Percentiles rank a stretch among this genome's conserved stretches.
Conservation (phyloP, 2,113 vertebrate species). For the Ceyx cyanopectus region DNA sequence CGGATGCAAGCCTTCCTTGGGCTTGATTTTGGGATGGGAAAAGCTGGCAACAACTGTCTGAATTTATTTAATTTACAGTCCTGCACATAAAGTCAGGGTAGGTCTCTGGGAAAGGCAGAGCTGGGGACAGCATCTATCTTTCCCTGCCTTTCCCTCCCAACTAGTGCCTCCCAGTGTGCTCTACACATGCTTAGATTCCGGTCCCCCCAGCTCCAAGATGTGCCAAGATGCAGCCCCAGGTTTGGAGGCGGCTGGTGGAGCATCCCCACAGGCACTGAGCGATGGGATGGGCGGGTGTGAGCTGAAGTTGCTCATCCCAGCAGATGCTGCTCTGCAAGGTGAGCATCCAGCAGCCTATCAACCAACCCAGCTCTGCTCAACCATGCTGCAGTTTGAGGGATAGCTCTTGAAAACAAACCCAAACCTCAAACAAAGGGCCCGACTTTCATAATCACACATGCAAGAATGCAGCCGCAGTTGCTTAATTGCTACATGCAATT, state of each 20-base stretch:
- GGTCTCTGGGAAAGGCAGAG: neutral
- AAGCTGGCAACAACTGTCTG: neutral
- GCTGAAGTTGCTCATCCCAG: neutral
- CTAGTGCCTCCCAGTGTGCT: neutral
- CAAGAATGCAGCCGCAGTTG: slow-evolving; percentile 69
- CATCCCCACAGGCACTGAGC: neutral
- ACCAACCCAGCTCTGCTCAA: neutral
- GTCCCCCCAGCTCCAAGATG: neutral
- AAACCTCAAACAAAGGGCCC: slow-evolving; percentile 62
- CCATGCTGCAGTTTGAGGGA: neutral
- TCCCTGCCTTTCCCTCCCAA: neutral
- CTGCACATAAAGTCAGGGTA: neutral
- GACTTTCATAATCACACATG: slow-evolving; percentile 51
- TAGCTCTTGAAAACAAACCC: slow-evolving; percentile 44
- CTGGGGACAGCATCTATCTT: neutral
- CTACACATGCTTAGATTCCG: fast-evolving
- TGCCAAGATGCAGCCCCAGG: neutral
- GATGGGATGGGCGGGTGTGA: neutral
- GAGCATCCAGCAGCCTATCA: neutral
- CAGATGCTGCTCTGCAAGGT: neutral
- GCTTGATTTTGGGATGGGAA: neutral
- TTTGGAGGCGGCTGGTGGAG: neutral
- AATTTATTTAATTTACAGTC: neutral
- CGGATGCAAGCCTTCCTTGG: neutral
- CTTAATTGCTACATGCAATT: slow-evolving; percentile 72